phyloP scores from a whole-genome alignment of 2,888 invertebrate species.

The Hirtodrosophila cameraria region DNA sequence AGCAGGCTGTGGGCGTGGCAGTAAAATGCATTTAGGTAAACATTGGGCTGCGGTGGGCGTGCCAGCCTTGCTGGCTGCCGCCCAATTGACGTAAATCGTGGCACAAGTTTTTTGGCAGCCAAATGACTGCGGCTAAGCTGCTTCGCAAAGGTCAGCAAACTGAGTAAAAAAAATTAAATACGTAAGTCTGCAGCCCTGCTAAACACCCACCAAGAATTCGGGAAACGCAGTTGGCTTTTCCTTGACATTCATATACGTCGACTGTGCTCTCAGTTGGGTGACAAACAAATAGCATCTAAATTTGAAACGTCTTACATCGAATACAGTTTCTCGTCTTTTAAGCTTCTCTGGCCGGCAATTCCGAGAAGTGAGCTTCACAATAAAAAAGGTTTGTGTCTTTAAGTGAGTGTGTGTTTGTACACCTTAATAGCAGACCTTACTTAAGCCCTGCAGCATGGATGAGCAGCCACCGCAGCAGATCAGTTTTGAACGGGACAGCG shows the following conservation, averaged over 20 bases:
- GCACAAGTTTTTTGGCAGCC: conserved; percentile 69
- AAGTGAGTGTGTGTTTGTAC: neutral
- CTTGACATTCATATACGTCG: neutral
- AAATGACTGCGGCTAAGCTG: conserved; percentile 66
- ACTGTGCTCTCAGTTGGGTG: neutral
- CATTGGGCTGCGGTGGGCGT: conserved; percentile 47
- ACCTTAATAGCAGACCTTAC: neutral
- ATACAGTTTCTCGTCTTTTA: neutral
- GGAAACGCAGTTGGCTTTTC: conserved; percentile 32
- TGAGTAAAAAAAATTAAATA: no score
- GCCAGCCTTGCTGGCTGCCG: conserved; percentile 59
- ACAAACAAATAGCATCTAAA: conserved; percentile 13
- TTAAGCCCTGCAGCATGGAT: conserved; percentile 20
- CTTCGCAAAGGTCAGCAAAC: conserved; percentile 71
- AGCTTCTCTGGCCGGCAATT: neutral
- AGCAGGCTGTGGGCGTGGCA: conserved; percentile 20
- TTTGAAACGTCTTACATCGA: conserved; percentile 11
- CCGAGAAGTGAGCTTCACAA: neutral
- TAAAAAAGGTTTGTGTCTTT: neutral
- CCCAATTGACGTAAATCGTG: conserved; percentile 78
- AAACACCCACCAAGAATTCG: no score
- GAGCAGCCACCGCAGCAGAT: conserved; percentile 5
- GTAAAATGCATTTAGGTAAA: conserved; percentile 72
- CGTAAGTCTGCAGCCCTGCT: no score
- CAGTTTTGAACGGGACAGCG: neutral